These are phyloP conservation scores for Pammene fasciana DNA, from an alignment of 2,888 invertebrate genomes.

Conservation along the genomic window DNA sequence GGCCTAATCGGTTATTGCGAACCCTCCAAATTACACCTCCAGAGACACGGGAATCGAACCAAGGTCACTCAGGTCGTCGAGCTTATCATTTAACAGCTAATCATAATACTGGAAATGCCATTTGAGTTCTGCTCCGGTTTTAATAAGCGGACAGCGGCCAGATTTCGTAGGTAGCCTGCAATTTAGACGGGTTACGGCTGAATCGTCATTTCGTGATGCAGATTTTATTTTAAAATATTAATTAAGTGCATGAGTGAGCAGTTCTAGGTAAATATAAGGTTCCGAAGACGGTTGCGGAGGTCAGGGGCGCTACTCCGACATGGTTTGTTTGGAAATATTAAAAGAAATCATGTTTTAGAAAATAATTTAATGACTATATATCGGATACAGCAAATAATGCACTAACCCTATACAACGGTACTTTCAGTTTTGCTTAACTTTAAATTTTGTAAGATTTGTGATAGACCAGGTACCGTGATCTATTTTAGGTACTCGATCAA, in stretches of 20 bases:
- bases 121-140: conserved; percentile 73
- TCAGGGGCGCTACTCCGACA: neutral
- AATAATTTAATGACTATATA: no score
- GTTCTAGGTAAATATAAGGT: conserved; percentile 36
- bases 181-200: conserved; percentile 66
- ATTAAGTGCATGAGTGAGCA: conserved; percentile 39
- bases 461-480: neutral
- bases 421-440: no score
- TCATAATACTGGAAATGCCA: conserved; percentile 79
- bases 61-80: conserved; percentile 78
- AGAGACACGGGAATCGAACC: conserved; percentile 81
- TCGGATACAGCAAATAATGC: no score
- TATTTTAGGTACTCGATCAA: neutral
- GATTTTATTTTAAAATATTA: conserved; percentile 50
- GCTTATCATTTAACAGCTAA: conserved; percentile 81
- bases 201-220: conserved; percentile 56
- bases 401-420: no score
- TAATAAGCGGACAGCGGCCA: conserved; percentile 68
- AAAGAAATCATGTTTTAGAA: no score
- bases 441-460: neutral
- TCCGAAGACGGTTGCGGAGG: conserved; percentile 23
- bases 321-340: neutral
- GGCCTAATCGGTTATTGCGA: conserved; percentile 78
- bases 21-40: conserved; percentile 78
- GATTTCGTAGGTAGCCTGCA: conserved; percentile 64